Base-by-base conservation (phyloP, 2,797 vertebrate genomes). In the Threskiornis aethiopicus region DNA sequence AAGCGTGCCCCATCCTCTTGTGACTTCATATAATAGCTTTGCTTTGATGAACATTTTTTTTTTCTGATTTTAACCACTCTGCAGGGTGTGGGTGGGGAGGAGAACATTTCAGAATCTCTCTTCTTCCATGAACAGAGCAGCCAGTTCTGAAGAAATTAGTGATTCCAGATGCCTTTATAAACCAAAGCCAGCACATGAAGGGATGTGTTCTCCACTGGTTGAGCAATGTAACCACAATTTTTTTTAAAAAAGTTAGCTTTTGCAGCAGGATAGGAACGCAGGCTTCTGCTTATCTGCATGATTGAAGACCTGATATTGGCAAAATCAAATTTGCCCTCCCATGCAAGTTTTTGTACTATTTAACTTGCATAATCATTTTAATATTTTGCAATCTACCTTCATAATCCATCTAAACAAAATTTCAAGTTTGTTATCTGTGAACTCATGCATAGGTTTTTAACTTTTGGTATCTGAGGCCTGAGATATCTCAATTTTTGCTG, bases 61-160 rank as follows among this genome's bases (percentile, higher is more conserved):
- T 55, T 71, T 0, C 33, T 78, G 13, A 78, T 91, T 84, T 91
- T 86, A 59, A 86, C 33, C 1, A 1, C 51, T 47, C 28, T 84
- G 69, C 4, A 2, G 47, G 26, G 11, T 87, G 64, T 58, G 35
- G 19, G 19, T 52, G 62, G 49, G 33, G 20, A 87, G 31, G 72
- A 93, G 28, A 75, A 80, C 14, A 58, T 72, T 79, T 84, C 6
- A 8, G 58, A 73, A 17, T 70, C 26, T 73, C 37, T 51, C 47
- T 61, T 78, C 54, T 88, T 84, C 47, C 39, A 59, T 70, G 37
- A 93, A 72, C 5, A 69, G n/a, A 91, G 59, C 8, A 76, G 9
- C 21, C n/a, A 76, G 47, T 89, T 96, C 91, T 87, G 71, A 89
- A 94, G 33, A 92, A 35, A 5, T 90, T 31, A 73, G 33, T 70